Conservation (phyloP, 2,797 vertebrate species). For the Coilia nasus region DNA sequence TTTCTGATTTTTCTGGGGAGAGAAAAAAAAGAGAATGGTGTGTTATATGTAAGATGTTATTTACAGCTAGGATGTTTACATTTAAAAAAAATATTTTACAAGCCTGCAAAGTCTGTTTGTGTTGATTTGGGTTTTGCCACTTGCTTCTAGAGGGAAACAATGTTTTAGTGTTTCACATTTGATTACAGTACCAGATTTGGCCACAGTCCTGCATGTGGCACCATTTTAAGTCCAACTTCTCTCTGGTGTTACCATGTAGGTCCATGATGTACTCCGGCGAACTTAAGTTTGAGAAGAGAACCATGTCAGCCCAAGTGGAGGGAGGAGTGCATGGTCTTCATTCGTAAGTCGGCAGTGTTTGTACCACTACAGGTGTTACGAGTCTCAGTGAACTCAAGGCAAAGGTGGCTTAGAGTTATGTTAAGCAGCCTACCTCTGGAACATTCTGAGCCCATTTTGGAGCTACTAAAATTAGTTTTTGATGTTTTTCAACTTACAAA, state of each 20-base stretch:
- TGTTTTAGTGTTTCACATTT: no score
- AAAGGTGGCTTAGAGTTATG: not conserved
- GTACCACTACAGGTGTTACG: not conserved
- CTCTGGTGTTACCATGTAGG: constrained; percentile 58
- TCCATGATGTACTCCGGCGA: constrained; percentile 97
- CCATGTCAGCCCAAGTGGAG: constrained; percentile 92
- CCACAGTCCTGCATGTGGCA: not conserved
- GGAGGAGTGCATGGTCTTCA: constrained; percentile 91
- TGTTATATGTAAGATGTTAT: no score
- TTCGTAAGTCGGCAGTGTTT: constrained; percentile 80
- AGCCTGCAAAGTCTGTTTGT: no score
- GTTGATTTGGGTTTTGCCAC: no score
- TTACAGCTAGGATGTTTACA: no score
- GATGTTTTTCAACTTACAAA: not conserved
- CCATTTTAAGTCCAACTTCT: not conserved
- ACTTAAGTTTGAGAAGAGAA: constrained; percentile 93
- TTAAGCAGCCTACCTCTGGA: not conserved
- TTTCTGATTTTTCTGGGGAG: not conserved
- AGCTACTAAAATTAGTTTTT: not conserved
- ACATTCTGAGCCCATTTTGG: not conserved
- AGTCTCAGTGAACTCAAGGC: not conserved
- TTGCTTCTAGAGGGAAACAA: no score
- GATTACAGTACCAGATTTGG: no score
- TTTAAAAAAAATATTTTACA: no score
- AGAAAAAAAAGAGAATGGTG: not conserved